Evolutionary conservation across 1,140 invertebrate genomes (phyloP), one percentile per base, ranked within the genome.

Genomic region (Drosophila mauritiana): DNA sequence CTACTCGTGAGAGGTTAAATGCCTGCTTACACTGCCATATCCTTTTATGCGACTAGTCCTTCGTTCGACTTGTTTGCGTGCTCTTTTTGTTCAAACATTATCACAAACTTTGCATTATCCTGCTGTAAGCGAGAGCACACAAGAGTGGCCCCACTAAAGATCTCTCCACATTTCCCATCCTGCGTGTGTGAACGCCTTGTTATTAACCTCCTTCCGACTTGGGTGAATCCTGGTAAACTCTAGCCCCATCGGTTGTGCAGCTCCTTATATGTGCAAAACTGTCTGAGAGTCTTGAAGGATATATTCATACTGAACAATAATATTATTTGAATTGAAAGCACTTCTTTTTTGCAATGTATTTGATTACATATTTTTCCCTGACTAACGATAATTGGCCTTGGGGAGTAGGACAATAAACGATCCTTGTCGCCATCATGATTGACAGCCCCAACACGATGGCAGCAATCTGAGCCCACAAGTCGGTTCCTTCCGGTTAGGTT

Each of bases 141-240:
- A 20, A 53, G 31, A 62, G 34, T 53, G 25, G 37, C 39, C n/a
- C 43, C 12, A n/a, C 36, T 61, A 13, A 39, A n/a, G 40, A 64
- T 64, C 42, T 40, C 15, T n/a, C 8, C 39, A 15, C n/a, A 12
- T 22, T 51, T 7, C n/a, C 43, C 37, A 27, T 49, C 27, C 27
- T 13, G 4, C 13, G 59, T 64, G 36, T 65, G 17, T 56, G 45
- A 55, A 25, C 58, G 43, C 53, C 48, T 61, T 54, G 74, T 82
- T 85, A 86, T 86, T 78, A 85, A 78, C 73, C 82, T 78, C 61
- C 59, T 73, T 82, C 36, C 36, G 43, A 42, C 49, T 68, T 68
- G 78, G 74, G 34, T 20, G n/a, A 51, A 49, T 56, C 49, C 42
- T 25, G 73, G 61, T 67, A 49, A 84, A 59, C 79, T 61, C 59